Percentiles rank a stretch among this genome's conserved stretches.
phyloP scores from a whole-genome alignment of 2,113 vertebrate genomes.

The cattle (Bos taurus) region ARS-UCD2.0 NC_037332.1:87155001-87155500 shows the following conservation, averaged over 20 bases:
- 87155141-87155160: not conserved
- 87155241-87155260: not conserved
- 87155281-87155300: not conserved
- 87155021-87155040: fast-evolving
- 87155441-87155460: conserved; percentile 38
- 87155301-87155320: not conserved
- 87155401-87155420: not conserved
- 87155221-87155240: not conserved
- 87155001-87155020: not conserved
- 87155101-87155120: not conserved
- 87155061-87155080: not conserved
- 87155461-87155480: conserved; percentile 54
- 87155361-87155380: not conserved
- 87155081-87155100: not conserved
- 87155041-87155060: not conserved
- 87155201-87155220: not conserved
- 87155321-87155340: not conserved
- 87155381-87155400: not conserved
- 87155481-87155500: conserved; percentile 62
- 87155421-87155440: not conserved
- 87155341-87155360: not conserved
- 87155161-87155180: fast-evolving
- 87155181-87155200: not conserved
- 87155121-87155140: not conserved
- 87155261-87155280: not conserved